A percentile compares a stretch with the other conserved stretches of the same genome.
These are phyloP conservation scores for Drosophila lacertosa DNA, from an alignment of 1,140 invertebrate species.

Conservation along the genomic window DNA sequence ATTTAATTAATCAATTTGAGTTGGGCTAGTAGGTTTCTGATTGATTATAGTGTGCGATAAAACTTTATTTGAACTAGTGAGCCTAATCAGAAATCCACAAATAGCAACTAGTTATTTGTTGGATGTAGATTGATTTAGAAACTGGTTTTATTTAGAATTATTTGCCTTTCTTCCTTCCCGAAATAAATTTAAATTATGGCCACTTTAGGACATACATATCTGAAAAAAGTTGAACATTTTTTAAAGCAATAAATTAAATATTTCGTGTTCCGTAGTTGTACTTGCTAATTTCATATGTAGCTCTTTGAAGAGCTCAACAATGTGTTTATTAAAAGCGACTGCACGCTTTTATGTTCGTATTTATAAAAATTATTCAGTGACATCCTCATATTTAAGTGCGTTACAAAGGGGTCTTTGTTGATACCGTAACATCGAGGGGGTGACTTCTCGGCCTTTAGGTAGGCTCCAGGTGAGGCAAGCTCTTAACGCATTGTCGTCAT, in stretches of 20 bases:
- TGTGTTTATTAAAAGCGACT: not conserved
- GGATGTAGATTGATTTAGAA: not conserved
- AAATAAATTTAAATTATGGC: too few species aligned
- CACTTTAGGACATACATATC: too few species aligned
- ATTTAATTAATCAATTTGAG: not conserved
- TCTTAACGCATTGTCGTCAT: conserved; percentile 9
- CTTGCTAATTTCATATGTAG: not conserved
- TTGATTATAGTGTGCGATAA: conserved; percentile 11
- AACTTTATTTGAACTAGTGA: not conserved
- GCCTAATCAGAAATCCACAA: not conserved
- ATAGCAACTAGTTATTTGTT: conserved; percentile 1
- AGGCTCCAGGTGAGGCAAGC: not conserved
- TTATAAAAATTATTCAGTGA: not conserved
- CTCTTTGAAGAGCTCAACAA: not conserved
- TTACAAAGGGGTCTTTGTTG: not conserved
- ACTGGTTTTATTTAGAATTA: not conserved
- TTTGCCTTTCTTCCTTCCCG: not conserved
- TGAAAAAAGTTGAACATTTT: too few species aligned
- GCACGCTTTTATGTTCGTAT: not conserved
- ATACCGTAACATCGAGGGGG: not conserved
- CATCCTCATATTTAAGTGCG: not conserved
- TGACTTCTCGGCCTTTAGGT: not conserved
- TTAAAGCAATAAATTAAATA: too few species aligned
- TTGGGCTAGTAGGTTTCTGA: not conserved
- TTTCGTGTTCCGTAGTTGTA: too few species aligned